A percentile compares a stretch with the other conserved stretches of the same genome.
Conservation (phyloP, 2,797 vertebrate species). For the Denticeps clupeoides region DNA sequence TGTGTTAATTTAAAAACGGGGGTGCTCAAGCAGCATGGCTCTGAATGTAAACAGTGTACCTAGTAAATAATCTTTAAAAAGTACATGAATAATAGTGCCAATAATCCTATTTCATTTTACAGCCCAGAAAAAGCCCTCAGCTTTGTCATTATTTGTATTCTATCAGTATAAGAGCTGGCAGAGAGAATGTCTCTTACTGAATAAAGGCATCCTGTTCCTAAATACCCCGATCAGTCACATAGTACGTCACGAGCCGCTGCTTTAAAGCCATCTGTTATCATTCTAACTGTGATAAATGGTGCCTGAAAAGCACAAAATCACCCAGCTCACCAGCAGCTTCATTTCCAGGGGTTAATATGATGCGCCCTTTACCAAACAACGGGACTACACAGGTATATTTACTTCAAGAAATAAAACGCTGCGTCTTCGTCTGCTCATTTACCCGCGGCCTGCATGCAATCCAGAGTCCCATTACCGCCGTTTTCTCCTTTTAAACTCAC, state of each 20-base stretch:
- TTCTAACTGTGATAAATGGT: constrained; percentile 56
- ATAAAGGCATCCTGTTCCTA: constrained; percentile 10
- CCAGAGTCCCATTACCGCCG: constrained; percentile 5
- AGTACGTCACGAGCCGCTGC: constrained; percentile 17
- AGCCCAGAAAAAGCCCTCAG: too few species aligned
- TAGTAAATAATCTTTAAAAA: too few species aligned
- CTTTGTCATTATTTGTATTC: constrained; percentile 17
- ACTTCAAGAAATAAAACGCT: too few species aligned
- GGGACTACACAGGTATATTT: too few species aligned
- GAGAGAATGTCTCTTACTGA: neutral
- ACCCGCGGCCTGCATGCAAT: constrained; percentile 50
- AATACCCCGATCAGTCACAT: constrained; percentile 29
- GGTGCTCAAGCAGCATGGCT: too few species aligned
- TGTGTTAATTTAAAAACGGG: too few species aligned
- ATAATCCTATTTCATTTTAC: too few species aligned
- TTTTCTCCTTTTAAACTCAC: constrained; percentile 1
- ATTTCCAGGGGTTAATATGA: constrained; percentile 59
- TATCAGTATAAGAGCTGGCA: neutral
- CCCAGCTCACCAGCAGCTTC: constrained; percentile 48
- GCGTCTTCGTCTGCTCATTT: too few species aligned
- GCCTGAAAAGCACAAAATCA: constrained; percentile 59
- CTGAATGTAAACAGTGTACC: too few species aligned
- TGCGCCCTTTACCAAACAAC: constrained; percentile 48
- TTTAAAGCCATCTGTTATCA: constrained; percentile 26
- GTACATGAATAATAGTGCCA: too few species aligned